phyloP scores from a whole-genome alignment of 1,140 invertebrate genomes.

The Liolophura sinensis region DNA sequence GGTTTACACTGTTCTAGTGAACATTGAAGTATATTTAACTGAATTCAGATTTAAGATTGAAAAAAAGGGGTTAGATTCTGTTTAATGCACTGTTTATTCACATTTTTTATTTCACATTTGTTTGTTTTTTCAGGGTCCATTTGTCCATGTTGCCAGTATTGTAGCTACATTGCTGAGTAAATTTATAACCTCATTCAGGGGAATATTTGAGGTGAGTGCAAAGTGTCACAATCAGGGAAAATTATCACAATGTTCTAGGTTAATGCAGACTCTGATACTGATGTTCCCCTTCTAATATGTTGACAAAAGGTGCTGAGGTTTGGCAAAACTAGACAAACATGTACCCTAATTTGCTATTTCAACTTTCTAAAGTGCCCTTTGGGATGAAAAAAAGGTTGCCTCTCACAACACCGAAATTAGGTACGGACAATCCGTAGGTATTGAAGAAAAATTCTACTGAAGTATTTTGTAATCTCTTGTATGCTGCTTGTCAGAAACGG shows the following conservation, averaged over 20 bases:
- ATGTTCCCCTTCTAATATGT: no score
- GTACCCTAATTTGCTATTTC: no score
- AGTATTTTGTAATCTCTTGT: background rate
- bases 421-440: background rate
- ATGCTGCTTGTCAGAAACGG: no score
- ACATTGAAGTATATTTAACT: background rate
- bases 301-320: no score
- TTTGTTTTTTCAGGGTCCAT: constrained; percentile 61
- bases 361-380: no score
- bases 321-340: no score
- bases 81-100: background rate
- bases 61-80: background rate
- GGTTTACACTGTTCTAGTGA: background rate
- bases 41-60: background rate
- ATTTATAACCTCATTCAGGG: constrained; percentile 83
- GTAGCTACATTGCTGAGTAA: constrained; percentile 91
- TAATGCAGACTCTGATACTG: no score
- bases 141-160: constrained; percentile 96
- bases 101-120: background rate
- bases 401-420: background rate
- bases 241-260: no score
- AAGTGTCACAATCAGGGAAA: background rate
- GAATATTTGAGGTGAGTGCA: constrained; percentile 59
- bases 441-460: background rate
- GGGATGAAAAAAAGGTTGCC: background rate